A percentile compares a stretch with the other conserved stretches of the same genome.
phyloP scores from a whole-genome alignment of 2,797 vertebrate genomes.

The Spheniscus humboldti region DNA sequence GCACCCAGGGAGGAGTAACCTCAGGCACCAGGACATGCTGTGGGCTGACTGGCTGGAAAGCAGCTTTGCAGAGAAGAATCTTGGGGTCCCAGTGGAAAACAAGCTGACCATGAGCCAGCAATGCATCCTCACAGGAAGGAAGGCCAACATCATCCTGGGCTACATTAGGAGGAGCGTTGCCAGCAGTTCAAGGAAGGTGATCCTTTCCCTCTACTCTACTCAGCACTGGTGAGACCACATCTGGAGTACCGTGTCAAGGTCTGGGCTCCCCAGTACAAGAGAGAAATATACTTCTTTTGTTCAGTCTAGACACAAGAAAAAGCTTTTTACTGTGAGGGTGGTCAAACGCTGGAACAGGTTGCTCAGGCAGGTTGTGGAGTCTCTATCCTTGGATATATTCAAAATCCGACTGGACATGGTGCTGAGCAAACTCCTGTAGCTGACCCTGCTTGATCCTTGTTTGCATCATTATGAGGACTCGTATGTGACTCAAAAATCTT shows the following conservation, averaged over 20 bases:
- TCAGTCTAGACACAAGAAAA: neutral
- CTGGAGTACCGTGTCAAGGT: neutral
- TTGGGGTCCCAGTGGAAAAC: neutral
- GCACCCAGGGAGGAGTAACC: neutral
- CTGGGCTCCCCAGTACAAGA: neutral
- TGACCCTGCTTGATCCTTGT: neutral
- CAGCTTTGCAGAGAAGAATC: neutral
- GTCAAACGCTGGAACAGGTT: neutral
- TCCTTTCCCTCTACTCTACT: neutral
- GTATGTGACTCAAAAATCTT: neutral
- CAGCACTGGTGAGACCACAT: neutral
- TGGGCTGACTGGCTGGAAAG: neutral
- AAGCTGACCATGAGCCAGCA: neutral
- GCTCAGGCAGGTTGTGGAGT: neutral
- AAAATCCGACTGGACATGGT: fast-evolving
- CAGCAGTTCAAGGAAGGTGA: neutral
- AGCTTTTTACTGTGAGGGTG: neutral
- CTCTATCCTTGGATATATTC: neutral
- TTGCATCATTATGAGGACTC: neutral
- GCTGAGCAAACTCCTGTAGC: neutral
- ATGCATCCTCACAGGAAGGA: neutral
- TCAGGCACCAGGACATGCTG: neutral
- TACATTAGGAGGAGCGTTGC: neutral
- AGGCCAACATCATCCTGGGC: neutral
- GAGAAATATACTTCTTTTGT: neutral